Conservation (phyloP, 37 sponge, comb jelly and placozoan species). For the Chondrosia reniformis region DNA sequence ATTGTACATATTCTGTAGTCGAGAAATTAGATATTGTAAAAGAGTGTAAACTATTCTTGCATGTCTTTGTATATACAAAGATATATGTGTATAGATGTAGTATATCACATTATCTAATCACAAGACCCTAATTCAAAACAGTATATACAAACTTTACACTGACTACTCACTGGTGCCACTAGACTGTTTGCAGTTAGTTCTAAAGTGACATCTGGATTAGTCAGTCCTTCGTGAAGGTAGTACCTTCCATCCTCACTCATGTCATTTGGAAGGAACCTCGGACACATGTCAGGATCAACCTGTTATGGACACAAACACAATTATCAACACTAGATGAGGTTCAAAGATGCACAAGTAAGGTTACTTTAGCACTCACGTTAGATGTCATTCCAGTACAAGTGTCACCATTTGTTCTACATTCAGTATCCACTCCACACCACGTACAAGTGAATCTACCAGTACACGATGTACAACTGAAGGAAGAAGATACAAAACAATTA, state of each 20-base stretch:
- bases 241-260: slow-evolving; percentile 5
- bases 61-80: too few relatives aligned
- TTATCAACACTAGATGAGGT: too few relatives aligned
- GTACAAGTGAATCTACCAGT: neutral
- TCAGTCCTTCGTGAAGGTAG: slow-evolving; percentile 18
- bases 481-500: too few relatives aligned
- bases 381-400: neutral
- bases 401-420: slow-evolving; percentile 1
- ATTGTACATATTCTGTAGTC: too few relatives aligned
- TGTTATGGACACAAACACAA: too few relatives aligned
- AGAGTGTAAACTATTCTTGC: neutral
- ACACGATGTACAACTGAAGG: slow-evolving; percentile 11
- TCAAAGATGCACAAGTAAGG: too few relatives aligned
- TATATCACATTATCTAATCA: neutral
- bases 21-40: neutral
- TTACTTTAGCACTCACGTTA: too few relatives aligned
- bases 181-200: neutral
- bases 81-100: neutral
- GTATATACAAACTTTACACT: too few relatives aligned
- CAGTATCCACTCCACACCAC: slow-evolving; percentile 8
- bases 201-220: neutral
- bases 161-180: neutral
- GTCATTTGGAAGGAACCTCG: neutral
- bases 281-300: too few relatives aligned
- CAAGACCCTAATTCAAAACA: too few relatives aligned